Conservation (phyloP, 2,113 vertebrate genomes). For the Pelmatolapia mariae region DNA sequence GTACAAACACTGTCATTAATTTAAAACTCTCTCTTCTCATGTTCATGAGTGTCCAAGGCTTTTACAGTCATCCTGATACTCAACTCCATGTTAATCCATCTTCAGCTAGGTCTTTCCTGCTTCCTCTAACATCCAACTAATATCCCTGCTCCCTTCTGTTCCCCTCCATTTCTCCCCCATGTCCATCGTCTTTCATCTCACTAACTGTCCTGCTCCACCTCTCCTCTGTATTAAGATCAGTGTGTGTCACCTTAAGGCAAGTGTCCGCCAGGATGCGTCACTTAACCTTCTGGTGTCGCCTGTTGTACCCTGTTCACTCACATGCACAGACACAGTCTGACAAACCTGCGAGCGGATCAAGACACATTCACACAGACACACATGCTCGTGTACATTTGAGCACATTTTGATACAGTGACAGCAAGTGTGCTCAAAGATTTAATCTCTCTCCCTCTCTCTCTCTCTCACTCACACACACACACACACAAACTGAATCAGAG, state of each 20-base stretch:
- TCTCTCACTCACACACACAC: neutral
- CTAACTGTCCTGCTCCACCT: conserved; percentile 3
- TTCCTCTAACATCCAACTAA: conserved; percentile 7
- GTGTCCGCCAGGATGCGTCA: neutral
- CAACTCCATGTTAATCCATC: neutral
- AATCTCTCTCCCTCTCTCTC: neutral
- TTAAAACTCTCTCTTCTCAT: neutral
- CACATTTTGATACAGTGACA: neutral
- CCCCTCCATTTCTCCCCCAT: conserved; percentile 12
- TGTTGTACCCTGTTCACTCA: neutral
- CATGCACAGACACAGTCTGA: neutral
- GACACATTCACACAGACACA: neutral
- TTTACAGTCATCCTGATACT: neutral
- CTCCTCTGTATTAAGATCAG: conserved; percentile 42
- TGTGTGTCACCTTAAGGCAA: neutral
- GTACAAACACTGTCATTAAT: neutral
- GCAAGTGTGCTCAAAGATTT: neutral
- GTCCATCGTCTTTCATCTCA: conserved; percentile 5
- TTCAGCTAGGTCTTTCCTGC: neutral
- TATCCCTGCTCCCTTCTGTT: conserved; percentile 2
- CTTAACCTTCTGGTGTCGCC: conserved; percentile 12
- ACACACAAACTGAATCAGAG: conserved; percentile 19
- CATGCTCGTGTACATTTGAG: neutral
- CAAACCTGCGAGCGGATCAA: neutral
- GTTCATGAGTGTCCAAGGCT: neutral